Percentiles rank a stretch among this genome's conserved stretches.
Evolutionary conservation across 2,113 vertebrate species (phyloP).

Genomic region (Megaleporinus macrocephalus): DNA sequence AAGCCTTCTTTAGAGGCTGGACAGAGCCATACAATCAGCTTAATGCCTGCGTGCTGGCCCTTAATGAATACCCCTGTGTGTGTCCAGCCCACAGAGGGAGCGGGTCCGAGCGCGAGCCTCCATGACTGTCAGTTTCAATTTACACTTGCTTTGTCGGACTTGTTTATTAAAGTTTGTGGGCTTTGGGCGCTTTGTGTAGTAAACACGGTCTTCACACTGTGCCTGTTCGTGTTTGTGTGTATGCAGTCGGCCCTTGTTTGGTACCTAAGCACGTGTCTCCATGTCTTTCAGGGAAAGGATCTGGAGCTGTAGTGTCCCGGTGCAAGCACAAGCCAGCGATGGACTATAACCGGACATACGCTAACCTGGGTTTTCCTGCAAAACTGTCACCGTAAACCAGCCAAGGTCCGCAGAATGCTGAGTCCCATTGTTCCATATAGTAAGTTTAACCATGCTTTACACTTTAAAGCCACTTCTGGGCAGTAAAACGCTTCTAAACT

Average conservation of each 20-base stretch:
- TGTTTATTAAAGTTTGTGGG: slow-evolving; percentile 31
- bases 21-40: slow-evolving; percentile 76
- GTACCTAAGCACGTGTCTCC: slow-evolving; percentile 12
- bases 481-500: slow-evolving; percentile 52
- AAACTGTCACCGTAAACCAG: slow-evolving; percentile 75
- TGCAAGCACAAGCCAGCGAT: slow-evolving; percentile 72
- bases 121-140: slow-evolving; percentile 31
- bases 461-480: slow-evolving; percentile 34
- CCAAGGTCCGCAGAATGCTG: slow-evolving; percentile 84
- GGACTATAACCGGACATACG: slow-evolving; percentile 74
- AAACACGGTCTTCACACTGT: neutral
- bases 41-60: slow-evolving; percentile 70
- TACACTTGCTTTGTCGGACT: slow-evolving; percentile 1
- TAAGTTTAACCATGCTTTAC: slow-evolving; percentile 69
- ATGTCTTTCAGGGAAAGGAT: slow-evolving; percentile 61
- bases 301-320: slow-evolving; percentile 68
- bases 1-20: slow-evolving; percentile 76
- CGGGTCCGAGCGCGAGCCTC: slow-evolving; percentile 13
- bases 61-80: slow-evolving; percentile 78
- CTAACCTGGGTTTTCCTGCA: slow-evolving; percentile 74
- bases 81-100: slow-evolving; percentile 65
- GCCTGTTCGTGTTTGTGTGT: slow-evolving; percentile 50
- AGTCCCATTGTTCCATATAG: slow-evolving; percentile 84
- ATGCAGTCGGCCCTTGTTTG: slow-evolving; percentile 28
- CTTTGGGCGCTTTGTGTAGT: neutral